Conservation (phyloP, 2,113 vertebrate genomes). For the Tupaia chinensis region DNA sequence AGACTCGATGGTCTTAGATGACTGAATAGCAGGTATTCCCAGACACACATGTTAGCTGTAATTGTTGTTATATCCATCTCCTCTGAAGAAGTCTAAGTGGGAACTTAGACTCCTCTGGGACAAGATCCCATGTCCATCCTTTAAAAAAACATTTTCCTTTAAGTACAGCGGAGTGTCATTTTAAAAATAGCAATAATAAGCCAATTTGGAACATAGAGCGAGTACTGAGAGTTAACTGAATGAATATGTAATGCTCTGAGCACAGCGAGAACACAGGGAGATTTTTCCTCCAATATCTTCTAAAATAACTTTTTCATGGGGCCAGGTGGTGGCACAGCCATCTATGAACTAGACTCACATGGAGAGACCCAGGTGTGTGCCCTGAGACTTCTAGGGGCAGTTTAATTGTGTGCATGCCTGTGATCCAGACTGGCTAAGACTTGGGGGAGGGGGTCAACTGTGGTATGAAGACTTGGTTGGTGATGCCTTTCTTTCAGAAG, state of each 20-base stretch:
- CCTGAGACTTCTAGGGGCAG: too few species aligned
- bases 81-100: not conserved
- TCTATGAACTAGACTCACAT: too few species aligned
- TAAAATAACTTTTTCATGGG: not conserved
- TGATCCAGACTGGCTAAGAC: too few species aligned
- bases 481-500: too few species aligned
- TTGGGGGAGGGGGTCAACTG: too few species aligned
- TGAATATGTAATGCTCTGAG: too few species aligned
- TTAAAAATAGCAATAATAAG: not conserved
- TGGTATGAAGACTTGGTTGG: too few species aligned
- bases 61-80: fast-evolving
- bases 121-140: not conserved
- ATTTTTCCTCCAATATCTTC: not conserved
- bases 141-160: not conserved
- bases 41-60: too few species aligned
- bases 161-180: not conserved
- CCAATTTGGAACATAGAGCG: fast-evolving
- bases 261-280: not conserved
- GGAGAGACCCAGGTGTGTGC: too few species aligned
- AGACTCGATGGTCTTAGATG: not conserved
- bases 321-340: too few species aligned
- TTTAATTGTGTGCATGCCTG: too few species aligned
- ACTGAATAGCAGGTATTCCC: fast-evolving
- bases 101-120: not conserved
- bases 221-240: not conserved